Base-by-base conservation (phyloP, 2,888 invertebrate species). In the Zeuzera pyrina region DNA sequence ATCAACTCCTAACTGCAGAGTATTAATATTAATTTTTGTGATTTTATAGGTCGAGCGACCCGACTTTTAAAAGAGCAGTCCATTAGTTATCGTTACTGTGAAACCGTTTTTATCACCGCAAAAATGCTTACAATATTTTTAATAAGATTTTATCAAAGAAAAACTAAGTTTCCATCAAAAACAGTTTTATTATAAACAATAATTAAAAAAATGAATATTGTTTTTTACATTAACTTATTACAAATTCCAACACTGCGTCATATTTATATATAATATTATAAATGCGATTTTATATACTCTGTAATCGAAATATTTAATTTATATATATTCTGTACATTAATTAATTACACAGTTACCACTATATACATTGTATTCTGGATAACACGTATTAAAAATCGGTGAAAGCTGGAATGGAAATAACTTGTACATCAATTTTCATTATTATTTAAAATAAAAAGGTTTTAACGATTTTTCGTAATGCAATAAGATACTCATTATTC, bases 161-260 rank as follows among this genome's bases (percentile, higher is more conserved):
- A 49, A 50, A 29, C 13, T 15, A 33, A 14, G 19, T 45, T 35
- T 60, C 47, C 56, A 61, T 63, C 52, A 61, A 74, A 73, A 72
- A 78, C 74, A 74, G 65, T 76, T 81, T 79, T 79, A 81, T 76
- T 79, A 76, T 67, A 81, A 81, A 81, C 79, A 79, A 81, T 77
- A 74, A 77, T 76, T 67, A 65, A 65, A 67, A 68, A 74, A 74
- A n/a, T n/a, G n/a, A n/a, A n/a, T n/a, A n/a, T n/a, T 71, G 74
- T 67, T 68, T 64, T 65, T 64, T 62, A 61, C 59, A 56, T 50
- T 52, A 67, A 68, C 65, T 63, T 63, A 52, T 45, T 52, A 76
- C 70, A 68, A 71, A n/a, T 68, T 67, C 66, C 71, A 72, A 74
- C 70, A 66, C 69, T 72, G 68, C 65, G 64, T 60, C 62, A 35